Base-by-base conservation (phyloP, 2,797 vertebrate species). In the Okamejei kenojei region DNA sequence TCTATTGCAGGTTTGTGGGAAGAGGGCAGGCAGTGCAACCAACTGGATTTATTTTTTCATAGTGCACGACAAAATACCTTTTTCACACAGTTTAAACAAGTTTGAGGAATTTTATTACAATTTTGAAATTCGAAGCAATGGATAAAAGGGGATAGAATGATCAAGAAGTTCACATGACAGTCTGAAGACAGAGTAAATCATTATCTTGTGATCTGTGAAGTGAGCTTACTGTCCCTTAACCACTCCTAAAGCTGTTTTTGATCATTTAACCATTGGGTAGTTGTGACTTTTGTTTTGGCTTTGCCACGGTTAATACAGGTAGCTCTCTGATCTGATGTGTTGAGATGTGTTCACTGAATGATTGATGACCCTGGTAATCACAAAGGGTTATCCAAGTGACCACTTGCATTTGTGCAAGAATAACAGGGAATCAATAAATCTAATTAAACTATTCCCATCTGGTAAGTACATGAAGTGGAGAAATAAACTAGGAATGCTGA, bases 391-490 rank as follows among this genome's bases (percentile, higher is more conserved):
- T 88, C 63, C 23, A 11, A 29, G 54, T 58, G 45, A 82, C 58
- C 23, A 7, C 84, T 65, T 88, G 32, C n/a, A 65, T 13, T 35
- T 88, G 61, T 65, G 15, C n/a, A 32, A 88, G n/a, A 65, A 88
- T 88, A 88, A 58, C 21, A 58, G 80, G 58, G 13, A 65, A 88
- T 65, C 61, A 17, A 86, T 86, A 63, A 32, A 63, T 8, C 63
- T 32, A 86, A 84, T 65, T 86, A 19, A 86, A 65, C n/a, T 88
- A n/a, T 88, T 88, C 61, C 61, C 84, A 65, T 1, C 29, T 88
- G 58, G 61, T 63, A 65, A 84, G n/a, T 88, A 29, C 13, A 61
- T 6, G n/a, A 58, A 61, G 26, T n/a, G 26, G 23, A 63, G 17
- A 84, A 63, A 1, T 19, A 17, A 29, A 88, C 1, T 13, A n/a